phyloP scores from a whole-genome alignment of 2,797 vertebrate genomes.

The Sebastes trivittatus region DNA sequence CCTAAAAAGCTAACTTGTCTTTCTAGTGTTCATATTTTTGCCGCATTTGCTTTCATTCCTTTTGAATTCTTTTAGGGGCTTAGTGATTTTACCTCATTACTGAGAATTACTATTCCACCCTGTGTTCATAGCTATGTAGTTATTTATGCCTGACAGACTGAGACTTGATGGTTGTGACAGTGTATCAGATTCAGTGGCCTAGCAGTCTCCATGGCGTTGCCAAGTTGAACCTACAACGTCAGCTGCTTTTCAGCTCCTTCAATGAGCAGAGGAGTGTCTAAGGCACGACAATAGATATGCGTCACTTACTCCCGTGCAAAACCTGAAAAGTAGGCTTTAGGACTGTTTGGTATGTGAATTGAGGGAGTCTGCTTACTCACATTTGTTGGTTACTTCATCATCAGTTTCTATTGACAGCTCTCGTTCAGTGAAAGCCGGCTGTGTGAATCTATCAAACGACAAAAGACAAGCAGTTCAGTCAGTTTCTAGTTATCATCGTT shows the following conservation, averaged over 20 bases:
- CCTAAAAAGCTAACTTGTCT: background rate
- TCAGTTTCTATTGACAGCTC: constrained; percentile 36
- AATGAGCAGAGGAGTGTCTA: constrained; percentile 69
- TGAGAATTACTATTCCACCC: background rate
- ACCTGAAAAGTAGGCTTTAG: constrained; percentile 80
- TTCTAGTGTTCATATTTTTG: background rate
- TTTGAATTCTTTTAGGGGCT: background rate
- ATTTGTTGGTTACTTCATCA: constrained; percentile 21
- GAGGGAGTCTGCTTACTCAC: constrained; percentile 7
- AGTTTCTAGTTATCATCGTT: background rate
- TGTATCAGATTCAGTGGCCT: background rate
- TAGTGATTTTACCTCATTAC: background rate
- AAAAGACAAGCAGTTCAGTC: background rate
- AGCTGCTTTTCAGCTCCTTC: constrained; percentile 52
- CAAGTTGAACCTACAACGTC: constrained; percentile 25
- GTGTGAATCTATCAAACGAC: background rate
- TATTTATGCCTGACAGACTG: background rate
- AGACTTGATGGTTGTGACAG: constrained; percentile 1
- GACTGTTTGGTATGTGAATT: constrained; percentile 56
- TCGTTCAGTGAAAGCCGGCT: background rate
- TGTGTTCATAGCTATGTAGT: background rate
- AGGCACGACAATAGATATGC: constrained; percentile 57
- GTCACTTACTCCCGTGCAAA: constrained; percentile 75
- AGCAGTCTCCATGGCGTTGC: constrained; percentile 1
- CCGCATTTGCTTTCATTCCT: background rate